Base-by-base conservation (phyloP, 2,113 vertebrate genomes). In the Sylvia atricapilla region DNA sequence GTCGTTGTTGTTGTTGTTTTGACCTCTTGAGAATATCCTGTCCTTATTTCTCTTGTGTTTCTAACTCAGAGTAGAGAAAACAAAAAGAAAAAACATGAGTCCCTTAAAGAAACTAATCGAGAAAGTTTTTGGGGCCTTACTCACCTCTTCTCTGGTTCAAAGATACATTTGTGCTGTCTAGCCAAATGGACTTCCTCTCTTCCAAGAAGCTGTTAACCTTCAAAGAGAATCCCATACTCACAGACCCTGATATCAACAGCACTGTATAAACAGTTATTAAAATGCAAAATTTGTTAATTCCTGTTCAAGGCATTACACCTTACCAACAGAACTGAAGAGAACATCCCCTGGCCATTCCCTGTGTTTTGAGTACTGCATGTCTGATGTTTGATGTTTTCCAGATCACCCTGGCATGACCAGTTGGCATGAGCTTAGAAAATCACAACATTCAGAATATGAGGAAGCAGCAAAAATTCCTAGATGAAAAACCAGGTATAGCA, bases 11-110 rank as follows among this genome's bases (percentile, higher is more conserved):
- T 21, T 64, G 6, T 41, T 84, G 6, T 41, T 84, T 75, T 56
- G 50, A 28, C 10, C 3, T 41, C 28, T 39, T 56, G 19, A 49
- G 19, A 49, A 66, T 56, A 47, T 30, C 28, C 10, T 41, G 19
- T 47, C 0, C 0, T 23, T 74, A 56, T 24, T 64, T 74, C 49
- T 30, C 49, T 63, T 56, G 19, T 41, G 7, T 1, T 1, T 23
- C 28, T 39, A 64, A 56, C 11, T 33, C 18, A 46, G 59, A 55
- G 5, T 23, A 39, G 41, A 55, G 20, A 55, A 9, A 21, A 35
- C 41, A 41, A 41, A 41, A 10, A 11, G 14, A 41, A 41, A 41
- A 41, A 15, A 0, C 5, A 8, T 10, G 33, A 47, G 19, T 2
- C 24, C 12, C 35, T n/a, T 41, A 24, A 56, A 58, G 15, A 49